Evolutionary conservation across 1,140 invertebrate species (phyloP), one percentile per base, ranked within the genome.

Genomic region (Macrosteles quadrilineatus): DNA sequence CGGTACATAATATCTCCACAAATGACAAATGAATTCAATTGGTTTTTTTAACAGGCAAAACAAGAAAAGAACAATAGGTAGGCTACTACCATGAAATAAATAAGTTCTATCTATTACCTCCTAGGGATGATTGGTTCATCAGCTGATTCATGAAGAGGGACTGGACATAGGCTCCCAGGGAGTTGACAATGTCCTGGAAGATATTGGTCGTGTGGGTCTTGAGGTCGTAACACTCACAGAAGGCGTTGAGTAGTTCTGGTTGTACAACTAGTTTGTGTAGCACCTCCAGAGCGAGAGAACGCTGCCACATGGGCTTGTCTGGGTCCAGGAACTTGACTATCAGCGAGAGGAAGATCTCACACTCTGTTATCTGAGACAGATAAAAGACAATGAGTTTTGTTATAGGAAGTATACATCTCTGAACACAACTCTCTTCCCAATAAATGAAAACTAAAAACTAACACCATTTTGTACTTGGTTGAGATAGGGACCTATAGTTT

Each of bases 301-400:
- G 84, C 79, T 99, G 97, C 97, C 98, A 99, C 50, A 90, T 85
- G 27, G 95, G 94, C 81, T 98, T 97, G 76, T 99, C 97, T 12
- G 93, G 91, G 82, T 98, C 96, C 78, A 99, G 80, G 83, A 99
- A 98, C 80, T 98, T 98, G 2, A 99, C 94, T 40, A 99, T 92
- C 32, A 99, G 83, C 0, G 96, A 98, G 50, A 99, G 83, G 81
- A 99, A 98, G 77, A 99, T 99, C 84, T 99, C 98, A 82, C 96
- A 98, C 81, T 99, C 97, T 2, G 97, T 98, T 21, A 94, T 88
- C 94, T 95, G 76, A 73, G 85, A 80, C 55, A 73, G 59, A 74
- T 74, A 25, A 53, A 73, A 64, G 71, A n/a, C n/a, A n/a, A n/a
- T n/a, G n/a, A n/a, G n/a, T 36, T 29, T 59, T 67, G 65, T 50